Conservation (phyloP, 2,888 invertebrate genomes). For the Cloeon dipterum region DNA sequence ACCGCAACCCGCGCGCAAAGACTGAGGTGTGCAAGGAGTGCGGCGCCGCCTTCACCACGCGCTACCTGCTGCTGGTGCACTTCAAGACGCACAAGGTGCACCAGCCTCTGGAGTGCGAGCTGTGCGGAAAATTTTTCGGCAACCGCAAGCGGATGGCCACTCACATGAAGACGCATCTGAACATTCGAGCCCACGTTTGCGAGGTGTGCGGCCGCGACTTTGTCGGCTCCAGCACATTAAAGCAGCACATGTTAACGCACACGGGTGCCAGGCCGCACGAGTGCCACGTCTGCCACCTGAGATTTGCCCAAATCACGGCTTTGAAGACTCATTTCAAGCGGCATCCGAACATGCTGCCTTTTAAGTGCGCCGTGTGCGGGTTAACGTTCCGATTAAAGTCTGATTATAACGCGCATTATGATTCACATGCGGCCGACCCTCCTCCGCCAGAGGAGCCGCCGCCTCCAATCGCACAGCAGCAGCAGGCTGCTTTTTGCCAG, state of each 20-base stretch:
- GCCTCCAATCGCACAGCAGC: neutral
- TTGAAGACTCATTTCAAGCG: neutral
- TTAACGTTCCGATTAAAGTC: neutral
- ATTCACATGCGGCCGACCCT: neutral
- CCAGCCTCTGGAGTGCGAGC: neutral
- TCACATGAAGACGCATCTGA: neutral
- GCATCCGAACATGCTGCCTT: neutral
- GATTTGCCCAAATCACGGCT: neutral
- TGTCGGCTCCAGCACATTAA: neutral
- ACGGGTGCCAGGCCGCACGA: neutral
- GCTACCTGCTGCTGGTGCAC: neutral
- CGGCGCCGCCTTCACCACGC: neutral
- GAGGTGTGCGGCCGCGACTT: neutral
- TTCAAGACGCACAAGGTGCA: neutral
- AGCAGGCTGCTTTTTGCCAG: neutral
- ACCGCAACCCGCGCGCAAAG: neutral
- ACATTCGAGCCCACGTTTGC: neutral
- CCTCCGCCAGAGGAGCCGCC: neutral
- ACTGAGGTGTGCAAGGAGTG: neutral
- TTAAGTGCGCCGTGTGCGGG: neutral
- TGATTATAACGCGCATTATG: neutral
- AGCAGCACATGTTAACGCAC: neutral
- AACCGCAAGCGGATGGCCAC: constrained; percentile 1
- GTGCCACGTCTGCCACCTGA: neutral
- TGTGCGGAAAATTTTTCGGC: neutral